phyloP scores from a whole-genome alignment of 2,113 vertebrate genomes.

The Pantherophis guttatus region DNA sequence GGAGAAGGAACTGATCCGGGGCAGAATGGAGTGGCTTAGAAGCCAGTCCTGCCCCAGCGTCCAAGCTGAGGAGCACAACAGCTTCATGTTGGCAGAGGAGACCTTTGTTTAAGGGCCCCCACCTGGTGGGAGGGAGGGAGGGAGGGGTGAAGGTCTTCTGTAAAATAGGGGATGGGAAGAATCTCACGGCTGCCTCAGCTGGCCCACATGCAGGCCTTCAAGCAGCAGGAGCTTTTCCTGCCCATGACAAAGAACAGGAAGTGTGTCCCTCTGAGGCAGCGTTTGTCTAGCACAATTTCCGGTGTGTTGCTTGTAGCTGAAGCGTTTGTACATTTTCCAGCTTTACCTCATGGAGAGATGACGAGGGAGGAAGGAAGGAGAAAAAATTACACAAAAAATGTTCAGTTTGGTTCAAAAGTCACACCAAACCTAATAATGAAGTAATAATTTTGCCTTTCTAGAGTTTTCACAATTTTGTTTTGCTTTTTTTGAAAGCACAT shows the following conservation, averaged over 20 bases:
- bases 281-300: not conserved
- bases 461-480: not conserved
- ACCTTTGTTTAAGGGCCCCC: slow-evolving; percentile 59
- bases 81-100: slow-evolving; percentile 43
- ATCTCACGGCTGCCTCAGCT: slow-evolving; percentile 16
- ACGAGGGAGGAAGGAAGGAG: not conserved
- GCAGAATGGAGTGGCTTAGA: slow-evolving; percentile 56
- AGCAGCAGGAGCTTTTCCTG: not conserved
- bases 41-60: slow-evolving; percentile 17
- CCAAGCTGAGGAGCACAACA: not conserved
- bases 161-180: slow-evolving; percentile 49
- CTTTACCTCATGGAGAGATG: not conserved
- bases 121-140: not conserved
- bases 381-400: not conserved
- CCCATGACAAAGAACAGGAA: not conserved
- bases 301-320: not conserved
- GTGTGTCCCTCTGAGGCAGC: no score
- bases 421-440: not conserved
- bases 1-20: slow-evolving; percentile 60
- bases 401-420: not conserved
- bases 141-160: slow-evolving; percentile 25
- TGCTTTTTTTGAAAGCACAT: not conserved
- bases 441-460: not conserved
- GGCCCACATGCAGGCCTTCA: not conserved
- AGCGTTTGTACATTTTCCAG: no score